phyloP scores from a whole-genome alignment of 2,113 vertebrate species.

The Leptodactylus fuscus region DNA sequence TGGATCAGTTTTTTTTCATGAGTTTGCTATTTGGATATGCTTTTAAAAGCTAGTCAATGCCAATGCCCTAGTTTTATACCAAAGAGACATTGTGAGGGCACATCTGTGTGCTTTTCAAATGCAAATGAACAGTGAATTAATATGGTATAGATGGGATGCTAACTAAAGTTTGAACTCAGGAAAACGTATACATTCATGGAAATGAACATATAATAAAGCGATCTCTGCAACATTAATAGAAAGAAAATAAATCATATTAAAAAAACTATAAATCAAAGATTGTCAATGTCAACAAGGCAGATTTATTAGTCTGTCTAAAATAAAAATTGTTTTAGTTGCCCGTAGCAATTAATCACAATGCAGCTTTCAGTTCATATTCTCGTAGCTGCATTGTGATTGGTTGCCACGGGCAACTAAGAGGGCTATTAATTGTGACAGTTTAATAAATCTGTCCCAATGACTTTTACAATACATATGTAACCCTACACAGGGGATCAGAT shows the following conservation, averaged over 20 bases:
- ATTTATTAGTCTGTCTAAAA: too few species aligned
- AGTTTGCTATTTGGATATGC: constrained; percentile 39
- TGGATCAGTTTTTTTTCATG: constrained; percentile 36
- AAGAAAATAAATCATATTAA: too few species aligned
- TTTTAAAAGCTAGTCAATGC: constrained; percentile 31
- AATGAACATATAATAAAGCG: not conserved
- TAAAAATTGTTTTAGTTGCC: too few species aligned
- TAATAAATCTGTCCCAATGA: too few species aligned
- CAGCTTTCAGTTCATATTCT: too few species aligned
- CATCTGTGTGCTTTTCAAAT: constrained; percentile 56
- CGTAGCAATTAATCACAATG: too few species aligned
- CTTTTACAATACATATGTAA: too few species aligned
- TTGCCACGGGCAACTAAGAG: too few species aligned
- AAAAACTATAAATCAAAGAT: not conserved
- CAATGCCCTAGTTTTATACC: constrained; percentile 52
- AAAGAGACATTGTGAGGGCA: constrained; percentile 49
- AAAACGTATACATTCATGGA: not conserved
- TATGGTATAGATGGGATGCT: constrained; percentile 31
- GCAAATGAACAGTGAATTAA: constrained; percentile 51
- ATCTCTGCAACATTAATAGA: too few species aligned
- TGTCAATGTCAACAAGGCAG: not conserved
- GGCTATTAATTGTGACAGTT: too few species aligned
- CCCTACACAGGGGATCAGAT: too few species aligned
- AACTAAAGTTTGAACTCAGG: not conserved
- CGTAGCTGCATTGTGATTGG: too few species aligned